Percentiles rank a stretch among this genome's conserved stretches.
phyloP scores from a whole-genome alignment of 2,113 vertebrate genomes.

The Crotalus horridus region DNA sequence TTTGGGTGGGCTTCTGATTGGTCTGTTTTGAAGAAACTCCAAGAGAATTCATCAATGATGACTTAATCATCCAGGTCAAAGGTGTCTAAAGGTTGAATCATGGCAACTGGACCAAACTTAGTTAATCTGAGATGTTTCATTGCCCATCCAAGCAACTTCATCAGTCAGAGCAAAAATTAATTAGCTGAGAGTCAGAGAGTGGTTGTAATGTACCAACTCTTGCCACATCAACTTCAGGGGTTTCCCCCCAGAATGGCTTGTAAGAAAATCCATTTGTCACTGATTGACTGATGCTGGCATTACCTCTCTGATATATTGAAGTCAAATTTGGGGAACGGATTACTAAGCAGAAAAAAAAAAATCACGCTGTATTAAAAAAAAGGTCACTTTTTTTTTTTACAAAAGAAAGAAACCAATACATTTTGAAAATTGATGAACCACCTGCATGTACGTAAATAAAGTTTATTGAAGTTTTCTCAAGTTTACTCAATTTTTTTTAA shows the following conservation, averaged over 20 bases:
- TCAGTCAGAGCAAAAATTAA: not conserved
- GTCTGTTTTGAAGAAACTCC: not conserved
- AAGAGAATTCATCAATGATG: not conserved
- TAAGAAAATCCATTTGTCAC: not conserved
- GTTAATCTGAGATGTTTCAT: not conserved
- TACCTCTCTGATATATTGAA: not conserved
- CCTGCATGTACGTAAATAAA: not conserved
- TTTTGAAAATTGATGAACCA: not conserved
- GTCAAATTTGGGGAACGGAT: not conserved
- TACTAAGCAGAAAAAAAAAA: not conserved
- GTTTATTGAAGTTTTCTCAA: not conserved
- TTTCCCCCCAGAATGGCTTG: not conserved
- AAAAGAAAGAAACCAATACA: not conserved
- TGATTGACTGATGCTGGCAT: not conserved
- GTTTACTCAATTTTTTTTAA: not conserved
- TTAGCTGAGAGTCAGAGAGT: not conserved
- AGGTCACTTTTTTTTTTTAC: not conserved
- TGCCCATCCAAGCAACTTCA: not conserved
- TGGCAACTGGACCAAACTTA: not conserved
- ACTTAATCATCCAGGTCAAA: not conserved
- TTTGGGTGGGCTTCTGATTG: not conserved
- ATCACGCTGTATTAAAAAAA: not conserved
- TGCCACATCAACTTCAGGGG: not conserved
- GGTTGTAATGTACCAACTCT: not conserved
- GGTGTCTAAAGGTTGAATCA: not conserved